A percentile compares a stretch with the other conserved stretches of the same genome.
Conservation (phyloP, 2,888 invertebrate genomes). For the Agonopterix alstromeriana region DNA sequence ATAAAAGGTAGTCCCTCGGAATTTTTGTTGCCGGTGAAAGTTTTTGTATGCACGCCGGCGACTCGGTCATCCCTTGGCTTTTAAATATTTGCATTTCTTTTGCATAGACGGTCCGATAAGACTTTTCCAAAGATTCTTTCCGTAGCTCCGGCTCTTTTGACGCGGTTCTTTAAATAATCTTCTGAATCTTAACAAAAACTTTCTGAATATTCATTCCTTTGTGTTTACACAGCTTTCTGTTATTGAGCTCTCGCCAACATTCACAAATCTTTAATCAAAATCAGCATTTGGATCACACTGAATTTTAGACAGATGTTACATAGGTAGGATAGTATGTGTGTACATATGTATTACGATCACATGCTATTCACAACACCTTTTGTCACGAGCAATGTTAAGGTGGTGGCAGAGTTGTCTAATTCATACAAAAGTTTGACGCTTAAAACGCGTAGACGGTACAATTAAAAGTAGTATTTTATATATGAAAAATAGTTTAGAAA, state of each 20-base stretch:
- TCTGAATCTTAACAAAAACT: constrained; percentile 3
- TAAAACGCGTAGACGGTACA: no score
- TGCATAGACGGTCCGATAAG: constrained; percentile 34
- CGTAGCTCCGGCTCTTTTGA: constrained; percentile 17
- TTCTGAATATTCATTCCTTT: neutral
- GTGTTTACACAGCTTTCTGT: neutral
- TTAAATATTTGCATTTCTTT: constrained; percentile 66
- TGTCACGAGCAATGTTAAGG: no score
- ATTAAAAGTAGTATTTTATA: no score
- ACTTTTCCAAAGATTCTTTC: constrained; percentile 33
- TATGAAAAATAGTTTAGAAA: no score
- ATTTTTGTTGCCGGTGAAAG: constrained; percentile 60
- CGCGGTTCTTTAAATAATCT: constrained; percentile 15
- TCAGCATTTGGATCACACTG: no score
- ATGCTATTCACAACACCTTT: no score
- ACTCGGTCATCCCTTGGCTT: constrained; percentile 44
- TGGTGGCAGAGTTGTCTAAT: no score
- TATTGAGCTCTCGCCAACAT: constrained; percentile 34
- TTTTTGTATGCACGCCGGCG: constrained; percentile 41
- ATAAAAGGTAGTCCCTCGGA: constrained; percentile 48
- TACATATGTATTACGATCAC: no score
- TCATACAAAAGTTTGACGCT: no score
- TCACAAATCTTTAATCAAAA: constrained; percentile 13
- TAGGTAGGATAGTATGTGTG: no score
- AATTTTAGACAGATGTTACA: no score